Conservation (phyloP, 2,113 vertebrate species). For the Tyto alba region DNA sequence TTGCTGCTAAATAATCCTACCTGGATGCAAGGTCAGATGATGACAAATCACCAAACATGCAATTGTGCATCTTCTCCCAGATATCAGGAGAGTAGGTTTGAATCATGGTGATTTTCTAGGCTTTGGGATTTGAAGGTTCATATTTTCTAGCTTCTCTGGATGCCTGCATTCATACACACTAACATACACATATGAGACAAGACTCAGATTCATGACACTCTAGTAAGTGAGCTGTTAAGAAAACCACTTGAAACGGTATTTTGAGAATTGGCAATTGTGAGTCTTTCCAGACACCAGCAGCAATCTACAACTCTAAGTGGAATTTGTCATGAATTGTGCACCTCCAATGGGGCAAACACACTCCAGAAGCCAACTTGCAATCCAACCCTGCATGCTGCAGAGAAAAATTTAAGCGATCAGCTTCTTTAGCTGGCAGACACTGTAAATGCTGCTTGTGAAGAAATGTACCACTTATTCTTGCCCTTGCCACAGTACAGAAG, state of each 20-base stretch:
- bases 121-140: not conserved
- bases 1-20: not conserved
- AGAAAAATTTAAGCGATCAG: not conserved
- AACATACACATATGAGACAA: rapidly evolving
- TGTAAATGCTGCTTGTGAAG: not conserved
- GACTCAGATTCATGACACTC: not conserved
- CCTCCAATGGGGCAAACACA: rapidly evolving
- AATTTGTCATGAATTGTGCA: not conserved
- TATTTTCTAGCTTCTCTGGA: not conserved
- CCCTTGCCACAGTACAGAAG: not conserved
- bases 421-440: not conserved
- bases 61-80: not conserved
- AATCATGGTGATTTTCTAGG: not conserved
- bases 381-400: not conserved
- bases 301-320: not conserved
- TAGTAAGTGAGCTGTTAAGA: not conserved
- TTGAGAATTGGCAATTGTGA: not conserved
- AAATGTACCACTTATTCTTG: not conserved
- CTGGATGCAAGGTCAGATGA: not conserved
- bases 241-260: not conserved
- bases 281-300: not conserved
- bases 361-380: not conserved
- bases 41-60: not conserved
- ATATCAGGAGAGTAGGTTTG: not conserved
- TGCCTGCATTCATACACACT: rapidly evolving